phyloP scores from a whole-genome alignment of 2,113 vertebrate genomes.

The Nycticorax nycticorax region DNA sequence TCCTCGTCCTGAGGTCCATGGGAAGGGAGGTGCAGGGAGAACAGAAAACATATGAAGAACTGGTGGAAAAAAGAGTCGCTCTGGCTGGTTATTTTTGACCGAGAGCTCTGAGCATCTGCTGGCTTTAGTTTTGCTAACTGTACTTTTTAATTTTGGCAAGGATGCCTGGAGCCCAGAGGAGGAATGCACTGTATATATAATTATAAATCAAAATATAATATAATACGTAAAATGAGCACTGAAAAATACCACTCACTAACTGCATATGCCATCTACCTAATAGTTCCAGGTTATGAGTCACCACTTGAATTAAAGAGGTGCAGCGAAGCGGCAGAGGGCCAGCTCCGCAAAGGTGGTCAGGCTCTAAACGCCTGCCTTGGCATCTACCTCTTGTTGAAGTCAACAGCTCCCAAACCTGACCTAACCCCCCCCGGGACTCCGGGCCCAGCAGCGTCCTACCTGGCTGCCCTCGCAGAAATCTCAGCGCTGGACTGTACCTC shows the following conservation, averaged over 20 bases:
- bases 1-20: not conserved
- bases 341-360: not conserved
- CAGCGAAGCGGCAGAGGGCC: not conserved
- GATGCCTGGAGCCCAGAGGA: conserved; percentile 11
- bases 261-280: conserved; percentile 42
- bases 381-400: accelerated
- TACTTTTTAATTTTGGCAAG: conserved; percentile 53
- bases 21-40: not conserved
- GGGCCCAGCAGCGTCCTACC: not conserved
- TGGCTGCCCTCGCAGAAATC: not conserved
- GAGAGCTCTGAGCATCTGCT: not conserved
- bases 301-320: conserved; percentile 12
- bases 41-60: not conserved
- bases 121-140: conserved; percentile 20
- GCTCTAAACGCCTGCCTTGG: not conserved
- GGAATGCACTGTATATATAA: conserved; percentile 31
- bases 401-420: not conserved
- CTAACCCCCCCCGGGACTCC: not conserved
- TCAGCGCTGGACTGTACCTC: accelerated
- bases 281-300: conserved; percentile 53
- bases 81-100: conserved; percentile 9
- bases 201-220: conserved; percentile 67
- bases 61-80: not conserved
- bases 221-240: conserved; percentile 44
- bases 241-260: conserved; percentile 42